Evolutionary conservation across 2,888 invertebrate genomes (phyloP).

Genomic region (Exocentrus adspersus): DNA sequence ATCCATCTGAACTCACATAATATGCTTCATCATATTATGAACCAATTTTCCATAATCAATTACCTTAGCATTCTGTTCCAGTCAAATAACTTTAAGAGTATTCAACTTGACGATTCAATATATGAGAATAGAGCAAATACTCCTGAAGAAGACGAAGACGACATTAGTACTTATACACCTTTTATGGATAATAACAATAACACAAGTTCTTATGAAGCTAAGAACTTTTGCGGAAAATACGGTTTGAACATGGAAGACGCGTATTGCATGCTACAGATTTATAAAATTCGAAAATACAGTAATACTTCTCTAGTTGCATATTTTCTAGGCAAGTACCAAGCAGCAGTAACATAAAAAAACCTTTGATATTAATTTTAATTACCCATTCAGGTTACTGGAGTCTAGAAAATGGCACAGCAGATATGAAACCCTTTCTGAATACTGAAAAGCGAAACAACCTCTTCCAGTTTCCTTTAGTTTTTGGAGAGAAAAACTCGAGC

Average conservation of each 20-base stretch:
- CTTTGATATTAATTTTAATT: conserved; percentile 6
- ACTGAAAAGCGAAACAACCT: conserved; percentile 45
- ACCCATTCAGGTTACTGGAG: conserved; percentile 44
- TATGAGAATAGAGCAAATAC: background rate
- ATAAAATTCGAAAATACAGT: conserved; percentile 44
- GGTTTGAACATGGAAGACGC: background rate
- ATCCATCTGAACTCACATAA: too few relatives aligned
- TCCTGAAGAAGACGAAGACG: background rate
- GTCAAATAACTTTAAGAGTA: background rate
- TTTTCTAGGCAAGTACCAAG: conserved; percentile 39
- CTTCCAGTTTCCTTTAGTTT: conserved; percentile 40
- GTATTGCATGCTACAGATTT: conserved; percentile 45
- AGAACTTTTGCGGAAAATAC: conserved; percentile 16
- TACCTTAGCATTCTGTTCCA: too few relatives aligned
- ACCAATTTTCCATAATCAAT: too few relatives aligned
- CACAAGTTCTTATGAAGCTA: background rate
- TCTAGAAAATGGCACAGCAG: conserved; percentile 27
- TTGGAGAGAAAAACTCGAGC: conserved; percentile 42
- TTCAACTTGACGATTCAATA: background rate
- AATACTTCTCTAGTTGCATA: conserved; percentile 44
- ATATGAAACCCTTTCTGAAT: conserved; percentile 35
- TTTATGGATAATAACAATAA: conserved; percentile 6
- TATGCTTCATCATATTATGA: too few relatives aligned
- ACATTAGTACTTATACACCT: background rate
- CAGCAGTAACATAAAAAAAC: too few relatives aligned